Evolutionary conservation across 64 coral and sea anemone species (phyloP).

Genomic region (Stichodactyla mertensii): DNA sequence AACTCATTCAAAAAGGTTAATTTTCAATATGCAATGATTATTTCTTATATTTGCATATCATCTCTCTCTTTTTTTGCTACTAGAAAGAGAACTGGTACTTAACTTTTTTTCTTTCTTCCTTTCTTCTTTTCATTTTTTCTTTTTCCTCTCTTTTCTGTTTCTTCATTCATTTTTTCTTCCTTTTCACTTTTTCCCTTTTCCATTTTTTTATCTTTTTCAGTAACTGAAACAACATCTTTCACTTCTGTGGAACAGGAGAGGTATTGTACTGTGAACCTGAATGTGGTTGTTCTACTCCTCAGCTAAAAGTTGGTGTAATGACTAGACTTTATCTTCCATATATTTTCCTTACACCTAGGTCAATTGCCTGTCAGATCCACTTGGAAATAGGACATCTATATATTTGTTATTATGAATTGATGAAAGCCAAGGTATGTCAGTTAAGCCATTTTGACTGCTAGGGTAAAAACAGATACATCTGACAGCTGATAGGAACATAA

Average conservation of each 20-base stretch:
- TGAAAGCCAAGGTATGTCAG: conserved; percentile 65
- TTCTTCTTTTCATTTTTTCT: background rate
- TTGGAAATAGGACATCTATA: conserved; percentile 77
- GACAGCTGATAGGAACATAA: no score
- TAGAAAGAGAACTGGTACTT: background rate
- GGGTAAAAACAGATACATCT: no score
- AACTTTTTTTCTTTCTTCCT: background rate
- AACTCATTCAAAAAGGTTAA: conserved; percentile 21
- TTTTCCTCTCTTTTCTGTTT: background rate
- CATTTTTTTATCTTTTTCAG: conserved; percentile 12
- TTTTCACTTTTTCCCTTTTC: background rate
- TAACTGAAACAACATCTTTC: conserved; percentile 38
- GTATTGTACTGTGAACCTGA: background rate
- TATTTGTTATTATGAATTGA: conserved; percentile 64
- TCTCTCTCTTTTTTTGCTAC: no score
- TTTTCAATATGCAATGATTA: background rate
- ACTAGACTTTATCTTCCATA: background rate
- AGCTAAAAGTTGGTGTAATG: background rate
- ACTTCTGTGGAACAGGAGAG: conserved; percentile 40
- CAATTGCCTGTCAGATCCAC: conserved; percentile 59
- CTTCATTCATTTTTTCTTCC: background rate
- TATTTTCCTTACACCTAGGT: conserved; percentile 34
- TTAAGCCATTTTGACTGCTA: no score
- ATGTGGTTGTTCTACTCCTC: background rate
- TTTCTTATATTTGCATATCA: no score